Conservation (phyloP, 2,797 vertebrate genomes). For the Coregonus suidteri region DNA sequence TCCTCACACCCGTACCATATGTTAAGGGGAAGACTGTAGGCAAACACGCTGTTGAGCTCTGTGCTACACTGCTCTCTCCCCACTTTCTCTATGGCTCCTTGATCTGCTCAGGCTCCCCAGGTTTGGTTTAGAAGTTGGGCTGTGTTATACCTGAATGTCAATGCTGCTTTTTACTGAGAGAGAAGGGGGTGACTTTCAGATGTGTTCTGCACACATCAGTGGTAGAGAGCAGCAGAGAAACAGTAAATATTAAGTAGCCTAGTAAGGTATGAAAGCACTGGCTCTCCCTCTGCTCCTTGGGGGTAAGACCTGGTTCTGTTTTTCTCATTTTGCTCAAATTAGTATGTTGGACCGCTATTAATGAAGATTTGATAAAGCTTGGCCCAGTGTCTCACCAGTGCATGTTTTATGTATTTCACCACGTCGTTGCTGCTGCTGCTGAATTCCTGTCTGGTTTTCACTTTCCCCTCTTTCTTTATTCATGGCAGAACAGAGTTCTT, state of each 20-base stretch:
- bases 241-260: slow-evolving; percentile 36
- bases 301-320: slow-evolving; percentile 26
- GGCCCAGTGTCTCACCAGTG: slow-evolving; percentile 39
- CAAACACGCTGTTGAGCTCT: slow-evolving; percentile 58
- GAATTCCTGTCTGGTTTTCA: slow-evolving; percentile 32
- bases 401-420: slow-evolving; percentile 57
- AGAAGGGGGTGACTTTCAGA: slow-evolving; percentile 22
- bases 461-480: slow-evolving; percentile 51
- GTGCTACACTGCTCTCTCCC: slow-evolving; percentile 10
- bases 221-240: slow-evolving; percentile 8
- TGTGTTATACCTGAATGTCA: slow-evolving; percentile 18
- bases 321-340: slow-evolving; percentile 48
- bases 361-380: slow-evolving; percentile 56
- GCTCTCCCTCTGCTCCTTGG: slow-evolving; percentile 23
- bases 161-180: slow-evolving; percentile 17
- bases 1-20: slow-evolving; percentile 49
- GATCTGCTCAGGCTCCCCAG: slow-evolving; percentile 28
- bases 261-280: slow-evolving; percentile 16
- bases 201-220: slow-evolving; percentile 30
- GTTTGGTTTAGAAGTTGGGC: slow-evolving; percentile 28
- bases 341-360: slow-evolving; percentile 45
- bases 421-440: slow-evolving; percentile 12
- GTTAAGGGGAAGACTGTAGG: slow-evolving; percentile 58
- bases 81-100: slow-evolving; percentile 33
- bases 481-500: slow-evolving; percentile 29